Evolutionary conservation across 2,113 vertebrate genomes (phyloP).

Genomic region (Chionis minor): DNA sequence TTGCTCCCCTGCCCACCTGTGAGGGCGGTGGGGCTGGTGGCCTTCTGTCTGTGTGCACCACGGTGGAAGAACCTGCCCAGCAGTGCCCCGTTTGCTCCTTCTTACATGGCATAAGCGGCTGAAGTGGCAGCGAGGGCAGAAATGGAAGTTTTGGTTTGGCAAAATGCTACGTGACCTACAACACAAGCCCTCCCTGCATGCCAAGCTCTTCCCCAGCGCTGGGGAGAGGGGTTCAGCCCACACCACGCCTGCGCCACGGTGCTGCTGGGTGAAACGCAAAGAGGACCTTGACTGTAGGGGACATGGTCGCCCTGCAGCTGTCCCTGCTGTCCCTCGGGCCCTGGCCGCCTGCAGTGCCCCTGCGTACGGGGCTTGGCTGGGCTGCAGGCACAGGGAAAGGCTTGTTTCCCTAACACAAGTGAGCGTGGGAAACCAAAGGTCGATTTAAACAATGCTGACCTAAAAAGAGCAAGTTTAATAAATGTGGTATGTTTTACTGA

Average conservation of each 20-base stretch:
- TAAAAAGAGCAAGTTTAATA: not conserved
- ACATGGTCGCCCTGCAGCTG: rapidly evolving
- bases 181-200: rapidly evolving
- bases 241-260: rapidly evolving
- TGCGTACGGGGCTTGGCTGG: rapidly evolving
- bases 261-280: not conserved
- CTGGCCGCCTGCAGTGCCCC: rapidly evolving
- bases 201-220: not conserved
- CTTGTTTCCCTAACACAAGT: not conserved
- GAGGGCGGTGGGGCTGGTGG: not conserved
- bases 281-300: not conserved
- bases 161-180: not conserved
- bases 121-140: not conserved
- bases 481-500: not conserved
- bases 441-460: not conserved
- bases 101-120: rapidly evolving
- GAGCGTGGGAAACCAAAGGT: not conserved
- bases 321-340: not conserved
- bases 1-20: not conserved
- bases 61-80: not conserved
- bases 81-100: not conserved
- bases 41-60: not conserved
- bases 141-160: not conserved
- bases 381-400: not conserved
- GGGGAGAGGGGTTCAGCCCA: rapidly evolving